Evolutionary conservation across 2,797 vertebrate species (phyloP).

Genomic region (Microtus obscurus): DNA sequence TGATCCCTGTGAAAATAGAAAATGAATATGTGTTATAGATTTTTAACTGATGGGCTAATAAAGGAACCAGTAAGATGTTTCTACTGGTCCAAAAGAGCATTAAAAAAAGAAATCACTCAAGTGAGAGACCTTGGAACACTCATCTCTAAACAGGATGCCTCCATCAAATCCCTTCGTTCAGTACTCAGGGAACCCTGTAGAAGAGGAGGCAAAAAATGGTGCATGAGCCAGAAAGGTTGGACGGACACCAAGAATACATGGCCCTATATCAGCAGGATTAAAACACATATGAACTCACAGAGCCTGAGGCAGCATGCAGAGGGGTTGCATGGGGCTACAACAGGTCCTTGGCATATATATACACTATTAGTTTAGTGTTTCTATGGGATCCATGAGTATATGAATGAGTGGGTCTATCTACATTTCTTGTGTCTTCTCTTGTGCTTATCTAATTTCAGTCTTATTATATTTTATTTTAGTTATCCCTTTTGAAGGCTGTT

Average conservation of each 20-base stretch:
- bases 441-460: background rate
- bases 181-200: background rate
- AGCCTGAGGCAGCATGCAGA: background rate
- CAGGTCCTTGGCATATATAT: background rate
- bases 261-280: background rate
- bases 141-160: too few relatives aligned
- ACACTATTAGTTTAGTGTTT: background rate
- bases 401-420: background rate
- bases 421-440: too few relatives aligned
- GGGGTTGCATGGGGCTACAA: background rate
- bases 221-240: background rate
- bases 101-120: background rate
- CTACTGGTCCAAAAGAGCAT: background rate
- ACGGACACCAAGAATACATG: background rate
- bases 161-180: background rate
- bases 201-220: background rate
- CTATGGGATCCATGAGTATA: background rate
- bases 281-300: too few relatives aligned
- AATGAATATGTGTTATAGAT: background rate
- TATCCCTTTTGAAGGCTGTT: background rate
- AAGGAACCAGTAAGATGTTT: background rate
- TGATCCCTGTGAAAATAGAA: background rate
- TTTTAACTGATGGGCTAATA: conserved; percentile 12
- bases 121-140: background rate
- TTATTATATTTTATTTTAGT: background rate